Evolutionary conservation across 2,113 vertebrate genomes (phyloP).

Genomic region (Telmatochromis bifrenatus): DNA sequence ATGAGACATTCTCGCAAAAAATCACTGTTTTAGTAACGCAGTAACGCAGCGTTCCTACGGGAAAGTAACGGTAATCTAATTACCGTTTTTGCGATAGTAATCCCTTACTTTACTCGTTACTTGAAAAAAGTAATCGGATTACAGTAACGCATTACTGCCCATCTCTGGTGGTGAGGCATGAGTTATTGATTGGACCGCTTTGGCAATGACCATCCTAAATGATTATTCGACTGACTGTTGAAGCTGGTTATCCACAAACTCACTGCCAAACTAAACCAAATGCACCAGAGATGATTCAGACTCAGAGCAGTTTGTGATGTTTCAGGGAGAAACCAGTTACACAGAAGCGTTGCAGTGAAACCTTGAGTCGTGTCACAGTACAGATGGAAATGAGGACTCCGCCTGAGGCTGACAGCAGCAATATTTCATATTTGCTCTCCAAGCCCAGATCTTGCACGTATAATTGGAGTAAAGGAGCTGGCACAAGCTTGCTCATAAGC

Average conservation of each 20-base stretch:
- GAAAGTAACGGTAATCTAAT: no score
- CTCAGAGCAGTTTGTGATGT: neutral
- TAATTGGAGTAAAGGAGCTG: neutral
- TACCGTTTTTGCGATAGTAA: rapidly evolving
- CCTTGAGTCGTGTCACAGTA: neutral
- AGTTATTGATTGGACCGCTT: neutral
- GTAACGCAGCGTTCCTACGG: no score
- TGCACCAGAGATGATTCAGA: neutral
- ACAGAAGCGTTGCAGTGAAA: neutral
- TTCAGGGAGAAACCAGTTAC: neutral
- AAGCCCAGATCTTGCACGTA: neutral
- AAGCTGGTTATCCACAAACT: neutral
- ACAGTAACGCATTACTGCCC: rapidly evolving
- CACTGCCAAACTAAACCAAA: neutral
- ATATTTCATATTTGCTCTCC: conserved; percentile 1
- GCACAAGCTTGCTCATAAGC: neutral
- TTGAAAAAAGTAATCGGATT: no score
- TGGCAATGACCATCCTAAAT: neutral
- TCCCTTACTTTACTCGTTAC: no score
- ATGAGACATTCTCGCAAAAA: no score
- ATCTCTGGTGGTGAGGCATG: neutral
- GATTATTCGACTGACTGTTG: neutral
- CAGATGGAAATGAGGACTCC: neutral
- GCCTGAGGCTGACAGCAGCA: neutral
- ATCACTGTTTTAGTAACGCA: no score